Evolutionary conservation across 2,888 invertebrate genomes (phyloP).

Genomic region (Prostheceraeus crozeri): DNA sequence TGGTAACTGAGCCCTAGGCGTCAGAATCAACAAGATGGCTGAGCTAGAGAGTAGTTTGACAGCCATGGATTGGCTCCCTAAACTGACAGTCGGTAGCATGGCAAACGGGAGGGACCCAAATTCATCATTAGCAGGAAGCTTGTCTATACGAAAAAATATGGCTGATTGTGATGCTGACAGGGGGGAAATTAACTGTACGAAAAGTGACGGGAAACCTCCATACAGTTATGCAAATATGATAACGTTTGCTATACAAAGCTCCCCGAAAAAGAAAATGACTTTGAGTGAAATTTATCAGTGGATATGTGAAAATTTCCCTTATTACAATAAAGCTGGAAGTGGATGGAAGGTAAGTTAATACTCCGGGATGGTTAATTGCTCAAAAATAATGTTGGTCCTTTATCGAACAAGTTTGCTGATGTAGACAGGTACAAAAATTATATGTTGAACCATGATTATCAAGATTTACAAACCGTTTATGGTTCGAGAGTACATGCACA

Average conservation of each 20-base stretch:
- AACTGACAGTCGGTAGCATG: slow-evolving; percentile 38
- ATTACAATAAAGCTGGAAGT: slow-evolving; percentile 36
- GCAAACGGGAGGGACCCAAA: slow-evolving; percentile 26
- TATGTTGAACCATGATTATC: too few species aligned
- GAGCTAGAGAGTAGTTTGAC: slow-evolving; percentile 58
- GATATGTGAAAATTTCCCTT: slow-evolving; percentile 38
- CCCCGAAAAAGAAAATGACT: slow-evolving; percentile 34
- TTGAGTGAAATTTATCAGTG: slow-evolving; percentile 37
- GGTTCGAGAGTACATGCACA: too few species aligned
- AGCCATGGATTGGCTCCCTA: slow-evolving; percentile 60
- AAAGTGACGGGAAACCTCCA: slow-evolving; percentile 35
- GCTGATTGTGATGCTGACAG: slow-evolving; percentile 12
- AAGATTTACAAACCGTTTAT: too few species aligned
- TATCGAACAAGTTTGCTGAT: too few species aligned
- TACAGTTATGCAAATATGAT: slow-evolving; percentile 37
- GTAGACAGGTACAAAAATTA: too few species aligned
- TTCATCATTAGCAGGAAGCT: slow-evolving; percentile 18
- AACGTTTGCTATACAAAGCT: slow-evolving; percentile 37
- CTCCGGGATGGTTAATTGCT: neutral
- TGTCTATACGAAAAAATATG: neutral
- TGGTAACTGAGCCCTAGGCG: too few species aligned
- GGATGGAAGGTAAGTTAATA: slow-evolving; percentile 36
- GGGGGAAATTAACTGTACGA: neutral
- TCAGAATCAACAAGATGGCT: too few species aligned
- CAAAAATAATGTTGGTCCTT: too few species aligned